Percentiles rank a stretch among this genome's conserved stretches.
These are phyloP conservation scores for Neotragus moschatus DNA, from an alignment of 2,113 vertebrate genomes.

Conservation along the genomic window DNA sequence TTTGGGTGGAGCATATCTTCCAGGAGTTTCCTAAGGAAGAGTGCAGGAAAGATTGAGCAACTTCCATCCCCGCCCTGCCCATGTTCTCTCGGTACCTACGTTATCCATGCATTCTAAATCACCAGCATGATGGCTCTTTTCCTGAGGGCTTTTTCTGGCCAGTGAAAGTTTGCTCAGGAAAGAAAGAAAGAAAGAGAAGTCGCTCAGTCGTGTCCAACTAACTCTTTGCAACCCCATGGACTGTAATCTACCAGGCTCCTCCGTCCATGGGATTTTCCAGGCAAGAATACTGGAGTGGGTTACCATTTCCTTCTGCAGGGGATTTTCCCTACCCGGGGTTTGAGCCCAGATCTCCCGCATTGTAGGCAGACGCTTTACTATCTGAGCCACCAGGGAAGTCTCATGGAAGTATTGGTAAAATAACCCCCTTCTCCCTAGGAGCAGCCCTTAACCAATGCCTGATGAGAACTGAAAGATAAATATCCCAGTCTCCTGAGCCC, in stretches of 20 bases:
- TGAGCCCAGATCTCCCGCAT: neutral
- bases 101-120: neutral
- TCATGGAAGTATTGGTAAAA: neutral
- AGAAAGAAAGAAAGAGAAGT: neutral
- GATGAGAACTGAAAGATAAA: neutral
- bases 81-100: neutral
- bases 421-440: neutral
- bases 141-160: neutral
- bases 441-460: neutral
- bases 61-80: neutral
- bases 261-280: neutral
- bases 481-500: neutral
- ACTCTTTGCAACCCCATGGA: neutral
- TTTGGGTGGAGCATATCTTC: neutral
- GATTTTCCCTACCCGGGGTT: neutral
- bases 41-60: neutral
- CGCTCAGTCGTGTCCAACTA: neutral
- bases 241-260: neutral
- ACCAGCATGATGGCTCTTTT: neutral
- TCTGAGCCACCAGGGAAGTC: neutral
- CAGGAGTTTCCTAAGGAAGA: neutral
- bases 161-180: neutral
- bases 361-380: neutral
- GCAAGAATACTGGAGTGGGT: neutral
- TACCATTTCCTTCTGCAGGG: neutral